Conservation (phyloP, 2,888 invertebrate species). For the Calliphora vomitoria region DNA sequence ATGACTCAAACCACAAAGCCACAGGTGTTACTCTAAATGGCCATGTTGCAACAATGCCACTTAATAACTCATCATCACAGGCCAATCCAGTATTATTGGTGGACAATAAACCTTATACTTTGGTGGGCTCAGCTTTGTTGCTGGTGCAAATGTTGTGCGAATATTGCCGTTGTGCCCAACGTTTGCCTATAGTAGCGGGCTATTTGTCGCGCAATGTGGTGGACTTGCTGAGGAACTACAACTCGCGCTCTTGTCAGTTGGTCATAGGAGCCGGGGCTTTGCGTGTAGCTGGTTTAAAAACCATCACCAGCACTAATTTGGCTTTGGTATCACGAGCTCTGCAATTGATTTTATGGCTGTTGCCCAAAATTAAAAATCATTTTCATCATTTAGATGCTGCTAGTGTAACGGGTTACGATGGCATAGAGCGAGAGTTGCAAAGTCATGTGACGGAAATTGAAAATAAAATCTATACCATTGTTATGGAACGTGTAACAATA, state of each 20-base stretch:
- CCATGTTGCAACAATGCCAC: not conserved
- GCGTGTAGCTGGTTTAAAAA: constrained; percentile 96
- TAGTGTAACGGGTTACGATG: constrained; percentile 87
- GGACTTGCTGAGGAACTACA: constrained; percentile 94
- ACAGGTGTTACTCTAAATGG: constrained; percentile 47
- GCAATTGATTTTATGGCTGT: constrained; percentile 92
- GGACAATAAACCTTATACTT: constrained; percentile 90
- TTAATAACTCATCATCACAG: constrained; percentile 79
- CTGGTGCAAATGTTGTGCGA: constrained; percentile 96
- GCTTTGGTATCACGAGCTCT: constrained; percentile 93
- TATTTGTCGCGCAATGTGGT: constrained; percentile 93
- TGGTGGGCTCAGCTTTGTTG: constrained; percentile 93
- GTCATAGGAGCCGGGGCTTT: constrained; percentile 98
- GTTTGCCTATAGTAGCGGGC: constrained; percentile 91
- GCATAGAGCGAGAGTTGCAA: constrained; percentile 91
- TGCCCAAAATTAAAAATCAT: constrained; percentile 89
- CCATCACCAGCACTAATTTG: constrained; percentile 97
- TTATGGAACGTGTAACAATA: constrained; percentile 92
- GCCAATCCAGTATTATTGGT: constrained; percentile 87
- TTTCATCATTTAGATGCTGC: constrained; percentile 87
- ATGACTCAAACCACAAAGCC: constrained; percentile 60
- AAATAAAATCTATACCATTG: constrained; percentile 95
- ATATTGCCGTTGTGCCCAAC: constrained; percentile 93
- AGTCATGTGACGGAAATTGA: constrained; percentile 97
- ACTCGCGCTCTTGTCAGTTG: constrained; percentile 95